Evolutionary conservation across 2,888 invertebrate genomes (phyloP), one percentile per base, ranked within the genome.

Genomic region (Dasysyrphus tricinctus): DNA sequence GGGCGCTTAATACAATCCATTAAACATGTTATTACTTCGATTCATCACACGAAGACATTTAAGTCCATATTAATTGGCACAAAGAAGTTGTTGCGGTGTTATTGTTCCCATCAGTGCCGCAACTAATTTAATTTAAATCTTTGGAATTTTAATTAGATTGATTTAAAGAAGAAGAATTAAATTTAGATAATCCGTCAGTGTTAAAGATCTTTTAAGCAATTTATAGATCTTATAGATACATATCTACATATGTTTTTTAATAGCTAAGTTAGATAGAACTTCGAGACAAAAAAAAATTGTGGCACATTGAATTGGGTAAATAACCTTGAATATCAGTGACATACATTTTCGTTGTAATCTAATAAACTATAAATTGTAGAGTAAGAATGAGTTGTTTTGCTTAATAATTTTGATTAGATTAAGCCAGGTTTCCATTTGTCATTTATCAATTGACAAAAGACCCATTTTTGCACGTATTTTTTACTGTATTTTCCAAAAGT

Each of bases 131-230:
- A 44, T 32, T 73, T 12, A 12, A 73, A 16, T 3, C 54, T 70
- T 77, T 77, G 32, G 59, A 77, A 61, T 61, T 77, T 61, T 77
- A 70, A 70, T 77, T 59, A 51, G 59, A 57, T 77, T 49, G 39
- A 47, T 76, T 67, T 65, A 11, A 19, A 59, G 39, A 69, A 37
- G 49, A 37, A 67, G 49, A 59, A 49, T 77, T 32, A n/a, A 57
- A 49, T 69, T 59, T 6, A 70, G 37, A 56, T 44, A 65, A 34
- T 75, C 29, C 19, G 57, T 67, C 19, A 63, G 39, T 65, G 14
- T 61, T 32, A 44, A 16, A 24, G 16, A 47, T 49, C 32, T 29
- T 11, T 3, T 44, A 29, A 32, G 5, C 3, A 32, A 47, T 49
- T 47, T 47, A 29, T 47, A 61, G 11, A 3, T 12, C 5, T 42